Percentiles rank a stretch among this genome's conserved stretches.
phyloP scores from a whole-genome alignment of 2,888 invertebrate genomes.

The Cephonodes hylas region DNA sequence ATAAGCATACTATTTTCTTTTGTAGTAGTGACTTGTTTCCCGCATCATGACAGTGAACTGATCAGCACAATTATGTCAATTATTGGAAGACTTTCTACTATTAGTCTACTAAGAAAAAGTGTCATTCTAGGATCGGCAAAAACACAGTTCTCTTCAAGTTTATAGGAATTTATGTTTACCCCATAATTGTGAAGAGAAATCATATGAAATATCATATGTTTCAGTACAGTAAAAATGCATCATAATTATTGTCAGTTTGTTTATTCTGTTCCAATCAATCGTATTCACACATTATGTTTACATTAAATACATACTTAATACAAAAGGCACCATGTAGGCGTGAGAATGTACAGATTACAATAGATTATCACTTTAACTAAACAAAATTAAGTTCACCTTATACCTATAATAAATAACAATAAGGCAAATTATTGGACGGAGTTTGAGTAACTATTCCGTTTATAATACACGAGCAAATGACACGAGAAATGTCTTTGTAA shows the following conservation, averaged over 20 bases:
- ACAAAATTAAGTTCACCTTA: conserved; percentile 22
- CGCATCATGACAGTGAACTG: too few species aligned
- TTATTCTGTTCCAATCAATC: conserved; percentile 10
- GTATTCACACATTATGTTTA: conserved; percentile 7
- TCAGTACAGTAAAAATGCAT: not conserved
- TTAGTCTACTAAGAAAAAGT: too few species aligned
- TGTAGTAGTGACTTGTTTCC: too few species aligned
- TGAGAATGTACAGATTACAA: conserved; percentile 8
- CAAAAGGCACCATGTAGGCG: conserved; percentile 11
- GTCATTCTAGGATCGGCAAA: too few species aligned
- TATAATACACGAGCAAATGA: not conserved
- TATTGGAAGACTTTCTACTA: too few species aligned
- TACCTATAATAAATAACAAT: conserved; percentile 74
- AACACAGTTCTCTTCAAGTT: too few species aligned
- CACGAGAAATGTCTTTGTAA: not conserved
- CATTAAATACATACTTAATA: conserved; percentile 12
- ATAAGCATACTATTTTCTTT: too few species aligned
- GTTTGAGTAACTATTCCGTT: conserved; percentile 12
- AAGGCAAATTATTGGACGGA: conserved; percentile 72
- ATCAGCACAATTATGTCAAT: too few species aligned
- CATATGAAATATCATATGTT: too few species aligned
- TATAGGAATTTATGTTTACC: too few species aligned
- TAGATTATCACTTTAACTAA: conserved; percentile 6
- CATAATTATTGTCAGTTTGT: conserved; percentile 14
- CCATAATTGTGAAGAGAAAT: not conserved